These are phyloP conservation scores for Euplagia quadripunctaria DNA, from an alignment of 2,888 invertebrate species.

Conservation along the genomic window DNA sequence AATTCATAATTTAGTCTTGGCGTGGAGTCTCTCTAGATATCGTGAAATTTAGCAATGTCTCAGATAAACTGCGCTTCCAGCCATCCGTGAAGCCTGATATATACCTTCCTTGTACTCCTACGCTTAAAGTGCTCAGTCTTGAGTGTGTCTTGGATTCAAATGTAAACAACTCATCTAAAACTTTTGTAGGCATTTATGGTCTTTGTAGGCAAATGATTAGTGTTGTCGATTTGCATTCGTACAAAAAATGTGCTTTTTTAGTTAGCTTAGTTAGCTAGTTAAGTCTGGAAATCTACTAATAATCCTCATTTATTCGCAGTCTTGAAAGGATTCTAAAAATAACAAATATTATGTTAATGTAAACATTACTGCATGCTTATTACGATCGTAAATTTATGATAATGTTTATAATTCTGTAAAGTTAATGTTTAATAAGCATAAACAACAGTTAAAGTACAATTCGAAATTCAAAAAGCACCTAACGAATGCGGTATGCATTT, in stretches of 20 bases:
- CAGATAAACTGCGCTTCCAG: conserved; percentile 62
- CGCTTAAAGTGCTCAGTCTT: neutral
- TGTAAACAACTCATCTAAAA: neutral
- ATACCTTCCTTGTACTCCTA: conserved; percentile 22
- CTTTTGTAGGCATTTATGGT: neutral
- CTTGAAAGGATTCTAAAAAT: no score
- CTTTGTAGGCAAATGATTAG: neutral
- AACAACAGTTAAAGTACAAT: no score
- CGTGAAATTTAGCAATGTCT: conserved; percentile 50
- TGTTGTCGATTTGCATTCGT: neutral
- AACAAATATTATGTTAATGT: no score
- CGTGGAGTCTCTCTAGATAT: conserved; percentile 52
- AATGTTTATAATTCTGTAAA: no score
- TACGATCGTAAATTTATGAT: no score
- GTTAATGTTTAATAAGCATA: no score
- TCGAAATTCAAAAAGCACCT: no score
- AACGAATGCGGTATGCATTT: no score
- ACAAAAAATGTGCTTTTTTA: neutral
- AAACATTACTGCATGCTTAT: no score
- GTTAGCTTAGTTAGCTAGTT: no score
- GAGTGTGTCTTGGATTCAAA: conserved; percentile 1
- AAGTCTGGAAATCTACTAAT: neutral
- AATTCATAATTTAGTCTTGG: conserved; percentile 55
- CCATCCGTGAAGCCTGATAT: conserved; percentile 63
- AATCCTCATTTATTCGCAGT: neutral